These are phyloP conservation scores for Baccha elongata DNA, from an alignment of 2,888 invertebrate species.

Conservation along the genomic window DNA sequence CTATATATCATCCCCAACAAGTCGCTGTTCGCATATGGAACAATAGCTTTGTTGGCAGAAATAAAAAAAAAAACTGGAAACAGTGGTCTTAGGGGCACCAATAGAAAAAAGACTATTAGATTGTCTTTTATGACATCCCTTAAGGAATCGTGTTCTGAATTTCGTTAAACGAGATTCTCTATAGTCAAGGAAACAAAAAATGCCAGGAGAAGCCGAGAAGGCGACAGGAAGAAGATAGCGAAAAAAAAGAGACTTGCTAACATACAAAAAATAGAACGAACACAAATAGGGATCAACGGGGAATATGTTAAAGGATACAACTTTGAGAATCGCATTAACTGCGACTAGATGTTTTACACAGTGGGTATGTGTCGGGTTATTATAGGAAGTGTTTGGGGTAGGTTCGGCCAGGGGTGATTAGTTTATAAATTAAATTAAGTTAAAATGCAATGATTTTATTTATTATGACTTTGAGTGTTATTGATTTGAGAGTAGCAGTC, in stretches of 20 bases:
- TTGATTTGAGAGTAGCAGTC: too few relatives aligned
- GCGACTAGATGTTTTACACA: slow-evolving; percentile 57
- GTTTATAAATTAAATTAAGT: too few relatives aligned
- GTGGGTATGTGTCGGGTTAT: slow-evolving; percentile 17
- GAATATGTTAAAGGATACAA: slow-evolving; percentile 54
- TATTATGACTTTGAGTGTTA: too few relatives aligned
- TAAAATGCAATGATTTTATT: too few relatives aligned
- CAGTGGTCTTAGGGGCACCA: slow-evolving; percentile 28
- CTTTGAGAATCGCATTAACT: slow-evolving; percentile 64
- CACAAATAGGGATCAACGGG: slow-evolving; percentile 69
- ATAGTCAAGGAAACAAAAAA: slow-evolving; percentile 23
- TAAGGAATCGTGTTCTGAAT: slow-evolving; percentile 71
- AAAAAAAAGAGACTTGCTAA: slow-evolving; percentile 44
- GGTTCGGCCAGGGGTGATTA: too few relatives aligned
- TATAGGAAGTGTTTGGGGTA: not conserved
- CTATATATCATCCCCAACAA: slow-evolving; percentile 4
- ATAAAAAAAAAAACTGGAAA: slow-evolving; percentile 18
- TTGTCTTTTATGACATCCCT: slow-evolving; percentile 71
- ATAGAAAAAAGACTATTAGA: slow-evolving; percentile 69
- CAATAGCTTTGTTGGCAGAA: slow-evolving; percentile 18
- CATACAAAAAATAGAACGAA: slow-evolving; percentile 43
- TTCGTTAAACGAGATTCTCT: slow-evolving; percentile 55
- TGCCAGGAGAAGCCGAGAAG: not conserved
- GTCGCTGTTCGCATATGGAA: slow-evolving; percentile 45
- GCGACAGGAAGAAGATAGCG: not conserved